Base-by-base conservation (phyloP, 2,888 invertebrate genomes). In the Chymomyza caudatula region DNA sequence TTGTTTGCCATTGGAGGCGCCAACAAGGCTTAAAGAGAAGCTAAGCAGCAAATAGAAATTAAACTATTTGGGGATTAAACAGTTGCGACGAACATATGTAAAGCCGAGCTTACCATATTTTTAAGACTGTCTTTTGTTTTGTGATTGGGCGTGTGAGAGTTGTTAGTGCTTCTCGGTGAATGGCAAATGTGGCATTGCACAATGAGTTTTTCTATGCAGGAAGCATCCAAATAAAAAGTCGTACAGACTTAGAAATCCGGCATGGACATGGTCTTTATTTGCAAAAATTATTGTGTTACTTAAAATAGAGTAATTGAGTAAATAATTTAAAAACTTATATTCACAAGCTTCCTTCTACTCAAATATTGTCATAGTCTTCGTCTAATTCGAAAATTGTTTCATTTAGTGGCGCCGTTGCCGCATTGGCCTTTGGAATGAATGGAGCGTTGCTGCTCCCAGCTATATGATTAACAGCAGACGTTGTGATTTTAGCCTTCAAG, bases 281-380 rank as follows among this genome's bases (percentile, higher is more conserved):
- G 61, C 71, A 71, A 65, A 69, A 58, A 49, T 59, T 55, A 54
- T 53, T 56, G 60, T 49, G 11, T 54, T 76, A 71, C 65, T 71
- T 75, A 55, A 15, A 76, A 25, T 22, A 15, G 69, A 65, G 63
- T 11, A 23, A 67, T 78, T 75, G 44, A 62, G 65, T 81, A 78
- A 80, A 80, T 84, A 81, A 80, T 84, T 81, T 81, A 80, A 73
- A 78, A 73, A 73, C 73, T 78, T 65, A 37, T 37, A 37, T 11
- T 4, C 8, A 37, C 29, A 37, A 11, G 11, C 29, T 11, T 37
- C 29, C 11, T 37, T 37, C 5, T 37, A 37, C 29, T 90, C 78
- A 90, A 79, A 90, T 89, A 85, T 90, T 89, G 85, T 90, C 90
- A 85, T 90, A 90, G 78, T 90, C 90, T 87, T 90, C 90, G 69